Conservation (phyloP, 1,140 invertebrate species). For the Drosophila varians region DNA sequence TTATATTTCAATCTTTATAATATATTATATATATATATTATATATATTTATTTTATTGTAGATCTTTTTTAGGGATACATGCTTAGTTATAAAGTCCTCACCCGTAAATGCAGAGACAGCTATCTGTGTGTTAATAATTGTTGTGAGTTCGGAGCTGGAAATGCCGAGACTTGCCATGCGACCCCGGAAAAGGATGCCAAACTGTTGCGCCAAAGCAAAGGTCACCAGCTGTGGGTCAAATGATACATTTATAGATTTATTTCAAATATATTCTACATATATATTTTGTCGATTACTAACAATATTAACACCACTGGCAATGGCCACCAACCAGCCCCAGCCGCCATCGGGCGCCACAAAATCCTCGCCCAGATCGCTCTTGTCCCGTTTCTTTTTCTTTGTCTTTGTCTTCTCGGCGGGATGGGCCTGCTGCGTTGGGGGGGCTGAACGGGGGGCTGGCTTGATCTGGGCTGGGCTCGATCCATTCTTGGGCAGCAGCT, state of each 20-base stretch:
- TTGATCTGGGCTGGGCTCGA: conserved; percentile 13
- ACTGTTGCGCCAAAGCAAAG: conserved; percentile 87
- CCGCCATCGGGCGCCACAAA: conserved; percentile 82
- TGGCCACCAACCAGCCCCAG: conserved; percentile 82
- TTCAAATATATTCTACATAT: background rate
- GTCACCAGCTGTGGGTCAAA: conserved; percentile 84
- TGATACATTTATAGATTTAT: background rate
- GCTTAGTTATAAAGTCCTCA: conserved; percentile 27
- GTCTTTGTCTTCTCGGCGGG: conserved; percentile 31
- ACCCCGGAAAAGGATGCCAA: conserved; percentile 87
- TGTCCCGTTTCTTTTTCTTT: conserved; percentile 73
- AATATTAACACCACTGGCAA: conserved; percentile 76
- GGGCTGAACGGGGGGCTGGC: background rate
- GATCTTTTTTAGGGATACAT: too few species aligned
- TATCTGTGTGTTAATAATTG: conserved; percentile 88
- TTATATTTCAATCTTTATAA: too few species aligned
- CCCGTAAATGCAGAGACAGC: conserved; percentile 85
- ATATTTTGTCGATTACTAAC: conserved; percentile 49
- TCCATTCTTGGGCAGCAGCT: conserved; percentile 41
- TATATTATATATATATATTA: too few species aligned
- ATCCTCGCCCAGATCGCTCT: conserved; percentile 80
- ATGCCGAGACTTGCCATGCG: conserved; percentile 85
- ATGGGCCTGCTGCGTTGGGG: background rate
- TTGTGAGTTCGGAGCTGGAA: conserved; percentile 86
- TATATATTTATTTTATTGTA: too few species aligned